These are phyloP conservation scores for Gallinago nigripennis DNA, from an alignment of 2,797 vertebrate species.

Conservation along the genomic window DNA sequence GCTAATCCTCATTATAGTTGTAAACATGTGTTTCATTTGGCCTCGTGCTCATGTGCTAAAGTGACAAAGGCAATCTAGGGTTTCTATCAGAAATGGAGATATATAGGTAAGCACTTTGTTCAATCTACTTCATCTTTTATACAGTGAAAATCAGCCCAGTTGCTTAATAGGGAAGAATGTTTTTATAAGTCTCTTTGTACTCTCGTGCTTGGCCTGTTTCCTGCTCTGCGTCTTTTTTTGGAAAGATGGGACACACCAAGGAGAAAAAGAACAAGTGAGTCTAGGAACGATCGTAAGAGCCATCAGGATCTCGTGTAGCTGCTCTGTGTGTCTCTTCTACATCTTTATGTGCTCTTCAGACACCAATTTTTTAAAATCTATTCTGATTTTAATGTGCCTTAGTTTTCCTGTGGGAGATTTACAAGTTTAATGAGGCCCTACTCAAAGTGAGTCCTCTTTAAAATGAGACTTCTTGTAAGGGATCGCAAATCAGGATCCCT, in stretches of 20 bases:
- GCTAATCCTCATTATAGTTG: constrained; percentile 72
- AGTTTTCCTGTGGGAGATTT: background rate
- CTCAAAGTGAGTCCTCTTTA: background rate
- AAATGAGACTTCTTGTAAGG: background rate
- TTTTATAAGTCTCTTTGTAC: background rate
- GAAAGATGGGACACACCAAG: background rate
- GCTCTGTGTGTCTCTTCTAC: background rate
- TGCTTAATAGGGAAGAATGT: background rate
- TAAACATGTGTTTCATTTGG: constrained; percentile 76
- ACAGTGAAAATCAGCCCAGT: background rate
- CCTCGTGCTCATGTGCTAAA: constrained; percentile 21
- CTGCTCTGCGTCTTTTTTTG: background rate
- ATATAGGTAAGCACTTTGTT: constrained; percentile 2
- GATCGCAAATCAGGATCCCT: background rate
- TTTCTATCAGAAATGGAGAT: constrained; percentile 20
- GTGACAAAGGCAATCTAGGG: constrained; percentile 53
- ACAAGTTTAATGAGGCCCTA: background rate
- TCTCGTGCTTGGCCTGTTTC: background rate
- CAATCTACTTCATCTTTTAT: background rate
- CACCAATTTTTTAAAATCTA: background rate
- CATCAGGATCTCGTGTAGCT: background rate
- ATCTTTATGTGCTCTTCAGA: background rate
- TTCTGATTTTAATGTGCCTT: background rate
- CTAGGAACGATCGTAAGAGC: background rate
- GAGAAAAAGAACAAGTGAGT: background rate